Percentiles rank a stretch among this genome's conserved stretches.
These are phyloP conservation scores for Nilaparvata lugens DNA, from an alignment of 1,140 invertebrate genomes.

Conservation along the genomic window DNA sequence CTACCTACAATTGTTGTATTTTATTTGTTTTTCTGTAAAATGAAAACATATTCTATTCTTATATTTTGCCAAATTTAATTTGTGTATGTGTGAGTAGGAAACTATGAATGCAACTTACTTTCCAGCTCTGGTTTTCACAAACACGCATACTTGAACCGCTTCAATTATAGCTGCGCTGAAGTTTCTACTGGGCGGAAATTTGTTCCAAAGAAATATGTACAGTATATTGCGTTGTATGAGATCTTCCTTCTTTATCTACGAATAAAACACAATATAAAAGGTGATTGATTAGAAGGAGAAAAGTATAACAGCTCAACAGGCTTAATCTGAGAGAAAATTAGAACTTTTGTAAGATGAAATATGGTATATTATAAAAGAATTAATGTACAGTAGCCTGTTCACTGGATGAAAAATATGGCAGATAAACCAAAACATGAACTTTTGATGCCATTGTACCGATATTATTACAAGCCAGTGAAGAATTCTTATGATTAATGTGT, in stretches of 20 bases:
- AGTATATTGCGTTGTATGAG: background rate
- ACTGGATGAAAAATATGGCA: too few relatives aligned
- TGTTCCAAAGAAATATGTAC: background rate
- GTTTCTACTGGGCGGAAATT: background rate
- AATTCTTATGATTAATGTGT: too few relatives aligned
- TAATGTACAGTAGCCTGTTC: too few relatives aligned
- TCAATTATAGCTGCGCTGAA: background rate
- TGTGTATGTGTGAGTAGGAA: too few relatives aligned
- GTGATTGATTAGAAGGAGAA: background rate
- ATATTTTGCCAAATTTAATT: too few relatives aligned
- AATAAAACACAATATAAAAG: background rate
- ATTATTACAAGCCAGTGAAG: too few relatives aligned
- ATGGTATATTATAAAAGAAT: background rate
- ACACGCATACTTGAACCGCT: background rate
- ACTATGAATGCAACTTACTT: background rate
- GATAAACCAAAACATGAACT: too few relatives aligned
- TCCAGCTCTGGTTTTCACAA: background rate
- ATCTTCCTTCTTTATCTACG: background rate
- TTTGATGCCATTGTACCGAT: too few relatives aligned
- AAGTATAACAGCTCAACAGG: background rate
- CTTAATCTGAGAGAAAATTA: background rate
- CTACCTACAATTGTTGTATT: too few relatives aligned
- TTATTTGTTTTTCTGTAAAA: too few relatives aligned
- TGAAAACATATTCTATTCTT: too few relatives aligned
- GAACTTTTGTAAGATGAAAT: background rate